Evolutionary conservation across 2,797 vertebrate genomes (phyloP).

Genomic region (Rhynchotus rufescens): DNA sequence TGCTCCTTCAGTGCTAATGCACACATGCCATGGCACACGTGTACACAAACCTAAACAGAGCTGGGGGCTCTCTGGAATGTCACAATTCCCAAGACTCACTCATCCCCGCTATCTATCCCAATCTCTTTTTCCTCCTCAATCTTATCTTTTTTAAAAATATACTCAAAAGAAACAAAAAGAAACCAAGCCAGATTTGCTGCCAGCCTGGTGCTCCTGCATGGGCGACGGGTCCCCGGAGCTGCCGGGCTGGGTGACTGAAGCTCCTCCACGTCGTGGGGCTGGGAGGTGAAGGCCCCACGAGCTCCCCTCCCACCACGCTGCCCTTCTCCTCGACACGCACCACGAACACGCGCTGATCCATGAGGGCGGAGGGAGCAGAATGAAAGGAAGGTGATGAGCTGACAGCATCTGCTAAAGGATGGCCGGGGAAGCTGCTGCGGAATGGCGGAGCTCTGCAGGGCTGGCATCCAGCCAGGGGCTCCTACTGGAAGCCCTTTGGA

Average conservation of each 20-base stretch:
- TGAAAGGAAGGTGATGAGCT: slow-evolving; percentile 73
- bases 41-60: neutral
- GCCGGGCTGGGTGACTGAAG: slow-evolving; percentile 55
- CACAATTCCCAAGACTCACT: neutral
- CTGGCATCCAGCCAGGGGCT: slow-evolving; percentile 44
- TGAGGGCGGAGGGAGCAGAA: slow-evolving; percentile 68
- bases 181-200: neutral
- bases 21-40: neutral
- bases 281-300: slow-evolving; percentile 47
- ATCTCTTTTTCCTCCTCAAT: neutral
- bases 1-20: neutral
- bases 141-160: neutral
- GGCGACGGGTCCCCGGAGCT: slow-evolving; percentile 20
- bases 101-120: neutral
- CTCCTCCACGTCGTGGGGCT: slow-evolving; percentile 32
- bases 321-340: slow-evolving; percentile 65
- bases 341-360: slow-evolving; percentile 64
- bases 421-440: slow-evolving; percentile 66
- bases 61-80: neutral
- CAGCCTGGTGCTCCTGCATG: slow-evolving; percentile 49
- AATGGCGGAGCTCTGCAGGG: slow-evolving; percentile 41
- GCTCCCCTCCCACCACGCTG: slow-evolving; percentile 72
- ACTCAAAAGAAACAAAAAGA: neutral
- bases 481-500: neutral
- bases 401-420: slow-evolving; percentile 75